Conservation (phyloP, 2,113 vertebrate genomes). For the Cyphomyrus discorhynchus region DNA sequence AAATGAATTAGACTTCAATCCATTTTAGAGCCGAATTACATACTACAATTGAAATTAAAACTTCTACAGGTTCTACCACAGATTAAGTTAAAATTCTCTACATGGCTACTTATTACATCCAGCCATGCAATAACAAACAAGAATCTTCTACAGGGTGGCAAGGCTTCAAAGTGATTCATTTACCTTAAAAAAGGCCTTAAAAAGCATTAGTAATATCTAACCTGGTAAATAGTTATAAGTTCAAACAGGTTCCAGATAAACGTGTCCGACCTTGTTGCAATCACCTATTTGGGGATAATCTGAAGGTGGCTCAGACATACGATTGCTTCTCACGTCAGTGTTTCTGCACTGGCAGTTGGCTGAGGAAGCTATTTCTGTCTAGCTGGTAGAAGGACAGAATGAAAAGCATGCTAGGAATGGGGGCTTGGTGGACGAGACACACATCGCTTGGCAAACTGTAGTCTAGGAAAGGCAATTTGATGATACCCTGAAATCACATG, state of each 20-base stretch:
- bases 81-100: not conserved
- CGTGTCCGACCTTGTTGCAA: not conserved
- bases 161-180: not conserved
- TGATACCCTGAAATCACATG: not conserved
- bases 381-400: not conserved
- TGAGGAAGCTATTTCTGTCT: constrained; percentile 15
- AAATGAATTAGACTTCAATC: not conserved
- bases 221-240: not conserved
- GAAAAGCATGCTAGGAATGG: not conserved
- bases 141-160: not conserved
- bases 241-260: not conserved
- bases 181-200: not conserved
- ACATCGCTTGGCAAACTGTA: not conserved
- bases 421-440: not conserved
- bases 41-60: not conserved
- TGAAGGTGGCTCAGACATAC: not conserved
- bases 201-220: not conserved
- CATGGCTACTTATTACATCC: not conserved
- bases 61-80: not conserved
- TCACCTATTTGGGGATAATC: not conserved
- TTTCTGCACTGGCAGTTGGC: not conserved
- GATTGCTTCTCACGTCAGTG: not conserved
- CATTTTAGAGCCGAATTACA: not conserved
- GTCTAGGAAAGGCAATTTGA: not conserved
- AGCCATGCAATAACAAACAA: not conserved